Base-by-base conservation (phyloP, 2,888 invertebrate genomes). In the Drosophila melanosoma region DNA sequence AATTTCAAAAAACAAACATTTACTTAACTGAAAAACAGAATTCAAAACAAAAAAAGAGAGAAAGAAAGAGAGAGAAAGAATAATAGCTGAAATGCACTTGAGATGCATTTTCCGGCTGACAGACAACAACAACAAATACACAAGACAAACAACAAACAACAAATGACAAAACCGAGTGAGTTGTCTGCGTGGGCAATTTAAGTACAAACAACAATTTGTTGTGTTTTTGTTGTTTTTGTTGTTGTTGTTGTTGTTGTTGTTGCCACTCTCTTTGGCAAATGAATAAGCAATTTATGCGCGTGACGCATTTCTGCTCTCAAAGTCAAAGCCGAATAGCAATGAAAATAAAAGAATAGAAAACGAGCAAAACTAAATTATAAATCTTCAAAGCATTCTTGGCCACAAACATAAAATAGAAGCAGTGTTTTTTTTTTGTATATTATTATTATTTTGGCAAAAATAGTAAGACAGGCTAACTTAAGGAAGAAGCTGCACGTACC, bases 251-350 rank as follows among this genome's bases (percentile, higher is more conserved):
- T 62, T 74, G 48, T 65, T 76, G 69, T 57, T 65, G 48, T 36
- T 58, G 45, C 48, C 54, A 35, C 69, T 77, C 66, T 76, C 65
- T 74, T 70, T 75, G 71, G 64, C 69, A 83, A 83, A 83, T 81
- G 82, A 85, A 83, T 87, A 76, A 82, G 83, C 74, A 82, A 86
- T 87, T 84, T 87, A 82, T 85, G 83, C 65, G 82, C 76, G 87
- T 86, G 84, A 84, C 84, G 84, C 84, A 84, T 81, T 82, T 74
- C 40, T 65, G 74, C 83, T 74, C 83, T 83, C 86, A 87, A 87
- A 87, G 86, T 87, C 87, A 87, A 87, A 87, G 86, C 81, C 87
- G 59, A 45, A 45, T 23, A 8, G 23, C 45, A 23, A 15, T 11
- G 45, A 81, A 80, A 71, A 68, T 52, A 64, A 74, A 79, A 74